These are phyloP conservation scores for Puffinus mauretanicus DNA, from an alignment of 2,113 vertebrate genomes.

Conservation along the genomic window DNA sequence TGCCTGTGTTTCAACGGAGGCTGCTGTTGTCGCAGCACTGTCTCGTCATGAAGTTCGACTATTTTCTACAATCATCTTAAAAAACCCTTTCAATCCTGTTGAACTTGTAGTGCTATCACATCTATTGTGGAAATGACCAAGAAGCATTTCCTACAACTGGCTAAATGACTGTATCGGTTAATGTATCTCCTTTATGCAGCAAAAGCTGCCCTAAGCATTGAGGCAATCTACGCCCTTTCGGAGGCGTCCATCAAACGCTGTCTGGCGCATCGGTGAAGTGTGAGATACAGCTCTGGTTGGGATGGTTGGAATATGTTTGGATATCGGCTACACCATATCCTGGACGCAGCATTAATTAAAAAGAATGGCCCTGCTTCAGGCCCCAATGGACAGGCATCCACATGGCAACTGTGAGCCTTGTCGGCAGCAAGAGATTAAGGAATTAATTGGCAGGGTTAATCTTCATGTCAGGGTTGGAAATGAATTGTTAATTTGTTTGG, in stretches of 20 bases:
- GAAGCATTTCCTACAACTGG: background rate
- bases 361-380: conserved; percentile 10
- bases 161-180: background rate
- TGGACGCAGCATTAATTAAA: conserved; percentile 21
- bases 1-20: background rate
- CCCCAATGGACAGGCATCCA: conserved; percentile 7
- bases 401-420: conserved; percentile 48
- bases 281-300: background rate
- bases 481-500: conserved; percentile 56
- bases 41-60: background rate
- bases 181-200: background rate
- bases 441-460: conserved; percentile 69
- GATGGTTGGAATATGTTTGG: background rate
- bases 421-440: conserved; percentile 46
- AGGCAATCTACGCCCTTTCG: background rate
- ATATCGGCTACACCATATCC: background rate
- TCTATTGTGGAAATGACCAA: background rate
- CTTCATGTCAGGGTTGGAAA: conserved; percentile 26
- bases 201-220: background rate
- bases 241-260: background rate
- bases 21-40: background rate
- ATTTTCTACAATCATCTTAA: background rate
- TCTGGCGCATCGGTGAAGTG: background rate
- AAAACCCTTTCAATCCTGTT: background rate
- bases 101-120: background rate